Conservation (phyloP, 2,888 invertebrate species). For the Gymnocheta viridis region DNA sequence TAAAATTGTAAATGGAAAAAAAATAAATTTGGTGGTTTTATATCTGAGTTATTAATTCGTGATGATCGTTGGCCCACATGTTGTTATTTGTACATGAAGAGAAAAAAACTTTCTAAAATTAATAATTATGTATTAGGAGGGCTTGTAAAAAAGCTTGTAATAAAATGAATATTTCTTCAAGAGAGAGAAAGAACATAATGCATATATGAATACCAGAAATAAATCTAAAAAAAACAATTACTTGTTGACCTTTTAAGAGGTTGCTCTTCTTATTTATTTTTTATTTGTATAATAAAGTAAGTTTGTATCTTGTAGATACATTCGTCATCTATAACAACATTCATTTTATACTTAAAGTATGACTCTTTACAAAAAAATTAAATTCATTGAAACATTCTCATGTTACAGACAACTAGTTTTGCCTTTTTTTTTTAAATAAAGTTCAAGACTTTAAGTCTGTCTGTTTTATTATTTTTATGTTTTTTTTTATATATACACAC, state of each 20-base stretch:
- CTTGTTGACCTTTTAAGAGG: slow-evolving; percentile 67
- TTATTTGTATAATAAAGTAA: slow-evolving; percentile 18
- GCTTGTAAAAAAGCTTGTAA: background rate
- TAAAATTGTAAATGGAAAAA: background rate
- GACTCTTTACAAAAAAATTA: slow-evolving; percentile 6
- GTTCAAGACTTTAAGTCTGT: slow-evolving; percentile 62
- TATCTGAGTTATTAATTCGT: too few relatives aligned
- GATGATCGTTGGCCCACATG: background rate
- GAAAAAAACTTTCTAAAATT: background rate
- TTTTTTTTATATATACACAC: background rate
- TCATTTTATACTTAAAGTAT: slow-evolving; percentile 19
- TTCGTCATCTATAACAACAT: slow-evolving; percentile 34
- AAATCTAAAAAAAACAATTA: slow-evolving; percentile 34
- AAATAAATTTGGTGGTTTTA: too few relatives aligned
- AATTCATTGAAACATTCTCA: slow-evolving; percentile 41
- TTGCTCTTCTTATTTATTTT: slow-evolving; percentile 24
- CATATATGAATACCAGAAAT: slow-evolving; percentile 1
- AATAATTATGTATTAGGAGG: background rate
- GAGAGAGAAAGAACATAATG: background rate
- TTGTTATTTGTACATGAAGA: background rate
- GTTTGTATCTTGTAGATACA: slow-evolving; percentile 48
- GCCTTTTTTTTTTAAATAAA: slow-evolving; percentile 35
- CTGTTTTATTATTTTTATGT: slow-evolving; percentile 36
- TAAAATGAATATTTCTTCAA: slow-evolving; percentile 5
- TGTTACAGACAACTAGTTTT: slow-evolving; percentile 55